Evolutionary conservation across 2,888 invertebrate genomes (phyloP), one percentile per base, ranked within the genome.

Genomic region (Mesorhabditis sp.): DNA sequence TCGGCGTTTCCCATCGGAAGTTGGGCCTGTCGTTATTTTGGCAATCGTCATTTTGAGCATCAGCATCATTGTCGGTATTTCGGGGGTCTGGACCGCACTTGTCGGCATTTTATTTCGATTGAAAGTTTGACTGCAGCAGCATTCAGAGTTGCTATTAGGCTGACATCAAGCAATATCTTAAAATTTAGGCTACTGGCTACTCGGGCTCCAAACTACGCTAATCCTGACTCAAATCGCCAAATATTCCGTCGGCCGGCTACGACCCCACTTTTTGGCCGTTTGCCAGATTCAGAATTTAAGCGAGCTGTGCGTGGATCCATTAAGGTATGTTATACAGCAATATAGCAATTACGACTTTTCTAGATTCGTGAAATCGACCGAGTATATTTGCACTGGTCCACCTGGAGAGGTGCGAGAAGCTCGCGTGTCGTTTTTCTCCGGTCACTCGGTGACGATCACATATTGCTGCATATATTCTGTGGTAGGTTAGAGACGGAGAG

Each of bases 241-340:
- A 68, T 71, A 68, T 44, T 66, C 65, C 50, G 91, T 95, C 75
- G 97, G 97, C 63, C 90, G 95, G 70, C 88, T 96, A 76, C 89
- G 97, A 79, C 97, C 97, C 50, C 95, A 98, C 88, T 98, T 97
- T 88, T 90, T 94, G 84, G 90, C 90, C 76, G 91, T 95, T 1
- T 98, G 97, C 85, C 88, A 90, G 69, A 50, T 50, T 13, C 58
- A 10, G 10, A 50, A 50, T n/a, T 50, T 13, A 10, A 50, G n/a
- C n/a, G 58, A 50, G 7, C 58, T 50, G 7, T 50, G 58, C 58
- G 10, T 10, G 7, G 58, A 50, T 2, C 58, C 58, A n/a, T 13
- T 50, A n/a, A 50, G 58, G 58, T 50, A n/a, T 13, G 58, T 50
- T 13, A n/a, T 10, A 10, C 2, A n/a, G n/a, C 7, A 50, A 50